A percentile compares a stretch with the other conserved stretches of the same genome.
phyloP scores from a whole-genome alignment of 2,113 vertebrate species.

The Onychostoma macrolepis region DNA sequence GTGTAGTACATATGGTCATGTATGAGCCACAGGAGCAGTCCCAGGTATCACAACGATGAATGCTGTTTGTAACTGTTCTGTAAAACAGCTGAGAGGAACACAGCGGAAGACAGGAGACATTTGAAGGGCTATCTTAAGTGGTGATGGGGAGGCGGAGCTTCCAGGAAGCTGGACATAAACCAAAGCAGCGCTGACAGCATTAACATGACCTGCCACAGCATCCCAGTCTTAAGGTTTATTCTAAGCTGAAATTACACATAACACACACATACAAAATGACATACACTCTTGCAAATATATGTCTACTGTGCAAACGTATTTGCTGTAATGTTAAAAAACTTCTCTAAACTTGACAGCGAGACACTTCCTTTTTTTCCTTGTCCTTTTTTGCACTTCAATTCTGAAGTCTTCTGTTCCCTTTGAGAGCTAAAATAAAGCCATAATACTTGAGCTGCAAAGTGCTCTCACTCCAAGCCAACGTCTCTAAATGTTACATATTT shows the following conservation, averaged over 20 bases:
- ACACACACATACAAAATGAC: constrained; percentile 20
- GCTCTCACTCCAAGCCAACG: background rate
- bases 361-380: background rate
- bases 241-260: constrained; percentile 4
- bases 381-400: constrained; percentile 6
- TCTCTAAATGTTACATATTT: constrained; percentile 63
- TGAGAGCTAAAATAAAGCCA: background rate
- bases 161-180: constrained; percentile 59
- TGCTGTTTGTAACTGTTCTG: background rate
- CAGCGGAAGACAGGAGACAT: constrained; percentile 22
- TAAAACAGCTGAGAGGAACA: background rate
- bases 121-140: constrained; percentile 51
- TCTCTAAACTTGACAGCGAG: constrained; percentile 6
- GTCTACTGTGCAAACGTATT: background rate
- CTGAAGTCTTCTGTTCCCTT: background rate
- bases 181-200: constrained; percentile 59
- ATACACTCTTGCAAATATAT: background rate
- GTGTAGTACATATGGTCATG: background rate
- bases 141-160: constrained; percentile 51
- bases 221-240: constrained; percentile 41
- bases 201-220: constrained; percentile 56
- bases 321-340: background rate
- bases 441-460: background rate
- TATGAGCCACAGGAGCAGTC: constrained; percentile 8
- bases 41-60: background rate